A percentile compares a stretch with the other conserved stretches of the same genome.
phyloP scores from a whole-genome alignment of 2,888 invertebrate genomes.

The Netelia fuscicornis region DNA sequence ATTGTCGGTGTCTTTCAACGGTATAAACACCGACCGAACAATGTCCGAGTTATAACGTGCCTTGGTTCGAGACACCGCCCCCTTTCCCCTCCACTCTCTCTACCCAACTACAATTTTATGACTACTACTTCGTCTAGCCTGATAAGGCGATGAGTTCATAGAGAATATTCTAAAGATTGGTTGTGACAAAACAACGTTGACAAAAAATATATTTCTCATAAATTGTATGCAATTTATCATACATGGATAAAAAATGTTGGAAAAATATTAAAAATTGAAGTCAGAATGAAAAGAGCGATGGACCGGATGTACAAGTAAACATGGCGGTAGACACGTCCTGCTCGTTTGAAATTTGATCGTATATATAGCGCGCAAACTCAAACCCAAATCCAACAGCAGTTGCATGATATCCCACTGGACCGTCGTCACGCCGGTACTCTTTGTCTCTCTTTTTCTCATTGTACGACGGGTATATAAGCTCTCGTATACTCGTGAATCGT shows the following conservation, averaged over 20 bases:
- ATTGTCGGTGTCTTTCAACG: constrained; percentile 45
- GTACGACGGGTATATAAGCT: constrained; percentile 26
- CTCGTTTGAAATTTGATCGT: too few species aligned
- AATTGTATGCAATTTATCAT: too few species aligned
- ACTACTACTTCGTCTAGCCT: constrained; percentile 27
- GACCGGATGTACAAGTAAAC: too few species aligned
- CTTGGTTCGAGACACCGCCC: constrained; percentile 15
- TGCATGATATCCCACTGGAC: constrained; percentile 4
- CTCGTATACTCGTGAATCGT: constrained; percentile 32
- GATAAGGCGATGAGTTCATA: constrained; percentile 41
- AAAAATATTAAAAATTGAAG: too few species aligned
- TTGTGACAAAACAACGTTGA: not conserved
- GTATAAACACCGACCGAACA: constrained; percentile 41
- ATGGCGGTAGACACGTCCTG: too few species aligned
- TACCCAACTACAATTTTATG: not conserved
- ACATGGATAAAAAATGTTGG: too few species aligned
- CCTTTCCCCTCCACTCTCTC: not conserved
- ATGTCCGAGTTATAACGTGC: not conserved
- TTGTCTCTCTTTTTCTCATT: not conserved
- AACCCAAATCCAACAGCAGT: not conserved
- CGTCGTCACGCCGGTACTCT: constrained; percentile 36
- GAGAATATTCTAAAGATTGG: constrained; percentile 21
- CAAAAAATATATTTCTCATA: not conserved
- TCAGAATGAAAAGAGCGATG: too few species aligned
- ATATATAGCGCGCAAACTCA: too few species aligned